A percentile compares a stretch with the other conserved stretches of the same genome.
Evolutionary conservation across 2,797 vertebrate genomes (phyloP).

Genomic region (Rhincodon typus): DNA sequence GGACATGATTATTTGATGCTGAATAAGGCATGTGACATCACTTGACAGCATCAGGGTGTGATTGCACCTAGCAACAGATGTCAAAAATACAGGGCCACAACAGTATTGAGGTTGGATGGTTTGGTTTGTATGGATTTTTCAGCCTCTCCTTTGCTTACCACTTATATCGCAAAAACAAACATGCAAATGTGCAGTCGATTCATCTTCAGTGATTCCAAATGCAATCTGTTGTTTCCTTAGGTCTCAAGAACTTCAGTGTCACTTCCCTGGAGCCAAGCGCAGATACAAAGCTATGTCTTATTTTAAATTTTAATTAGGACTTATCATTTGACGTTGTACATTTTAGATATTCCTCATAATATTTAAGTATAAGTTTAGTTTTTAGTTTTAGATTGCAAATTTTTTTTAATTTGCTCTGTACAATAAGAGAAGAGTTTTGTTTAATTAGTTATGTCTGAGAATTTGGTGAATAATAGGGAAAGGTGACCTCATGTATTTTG

Average conservation of each 20-base stretch:
- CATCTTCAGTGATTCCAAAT: not conserved
- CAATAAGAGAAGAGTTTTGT: too few species aligned
- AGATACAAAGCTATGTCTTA: not conserved
- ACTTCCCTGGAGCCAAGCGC: not conserved
- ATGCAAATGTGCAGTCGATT: not conserved
- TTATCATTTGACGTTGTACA: not conserved
- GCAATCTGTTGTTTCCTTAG: not conserved
- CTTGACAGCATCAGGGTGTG: not conserved
- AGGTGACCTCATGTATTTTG: too few species aligned
- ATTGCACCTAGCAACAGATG: not conserved
- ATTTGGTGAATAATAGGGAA: too few species aligned
- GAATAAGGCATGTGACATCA: not conserved
- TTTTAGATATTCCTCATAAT: not conserved
- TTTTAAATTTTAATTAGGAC: not conserved
- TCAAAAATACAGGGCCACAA: not conserved
- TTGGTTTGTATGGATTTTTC: not conserved
- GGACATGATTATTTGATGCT: not conserved
- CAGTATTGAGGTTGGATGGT: not conserved
- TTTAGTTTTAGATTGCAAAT: too few species aligned
- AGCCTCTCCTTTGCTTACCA: not conserved
- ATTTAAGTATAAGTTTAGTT: too few species aligned
- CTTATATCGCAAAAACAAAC: not conserved
- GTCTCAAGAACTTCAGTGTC: too few species aligned
- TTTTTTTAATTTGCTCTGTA: too few species aligned
- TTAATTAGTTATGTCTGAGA: too few species aligned